Conservation (phyloP, 2,113 vertebrate genomes). For the Corydoras sp. region DNA sequence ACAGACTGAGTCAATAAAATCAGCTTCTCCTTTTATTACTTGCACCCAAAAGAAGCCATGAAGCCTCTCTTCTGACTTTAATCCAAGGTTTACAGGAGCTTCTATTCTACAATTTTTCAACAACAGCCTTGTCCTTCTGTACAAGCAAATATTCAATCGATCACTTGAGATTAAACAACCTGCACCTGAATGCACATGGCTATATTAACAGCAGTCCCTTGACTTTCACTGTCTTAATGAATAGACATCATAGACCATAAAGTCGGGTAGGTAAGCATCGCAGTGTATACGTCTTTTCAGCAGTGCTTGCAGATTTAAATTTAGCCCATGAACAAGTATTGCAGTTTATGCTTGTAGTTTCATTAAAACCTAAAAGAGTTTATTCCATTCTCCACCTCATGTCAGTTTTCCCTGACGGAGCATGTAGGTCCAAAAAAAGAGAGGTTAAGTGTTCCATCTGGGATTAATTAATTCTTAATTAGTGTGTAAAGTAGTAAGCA, state of each 20-base stretch:
- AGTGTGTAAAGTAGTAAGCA: conserved; percentile 60
- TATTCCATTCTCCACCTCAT: conserved; percentile 31
- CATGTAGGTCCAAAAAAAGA: conserved; percentile 40
- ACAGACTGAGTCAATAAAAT: conserved; percentile 5
- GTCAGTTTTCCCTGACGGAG: conserved; percentile 35
- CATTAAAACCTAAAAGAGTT: conserved; percentile 24
- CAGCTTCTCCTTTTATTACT: neutral
- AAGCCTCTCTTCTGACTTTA: neutral
- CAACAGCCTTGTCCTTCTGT: conserved; percentile 23
- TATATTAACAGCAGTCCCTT: conserved; percentile 18
- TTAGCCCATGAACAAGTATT: neutral
- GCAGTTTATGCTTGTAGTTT: neutral
- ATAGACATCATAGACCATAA: conserved; percentile 9
- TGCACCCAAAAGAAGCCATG: neutral
- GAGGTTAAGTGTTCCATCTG: conserved; percentile 64
- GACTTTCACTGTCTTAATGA: conserved; percentile 10
- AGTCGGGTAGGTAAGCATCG: neutral
- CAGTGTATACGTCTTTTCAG: neutral
- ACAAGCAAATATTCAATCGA: conserved; percentile 22
- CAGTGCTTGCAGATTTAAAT: conserved; percentile 6
- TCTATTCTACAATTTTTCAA: conserved; percentile 4
- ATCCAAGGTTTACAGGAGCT: neutral
- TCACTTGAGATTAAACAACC: conserved; percentile 18
- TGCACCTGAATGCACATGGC: conserved; percentile 25
- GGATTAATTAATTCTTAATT: conserved; percentile 68